Conservation (phyloP, 2,888 invertebrate species). For the Podabrus alpinus region DNA sequence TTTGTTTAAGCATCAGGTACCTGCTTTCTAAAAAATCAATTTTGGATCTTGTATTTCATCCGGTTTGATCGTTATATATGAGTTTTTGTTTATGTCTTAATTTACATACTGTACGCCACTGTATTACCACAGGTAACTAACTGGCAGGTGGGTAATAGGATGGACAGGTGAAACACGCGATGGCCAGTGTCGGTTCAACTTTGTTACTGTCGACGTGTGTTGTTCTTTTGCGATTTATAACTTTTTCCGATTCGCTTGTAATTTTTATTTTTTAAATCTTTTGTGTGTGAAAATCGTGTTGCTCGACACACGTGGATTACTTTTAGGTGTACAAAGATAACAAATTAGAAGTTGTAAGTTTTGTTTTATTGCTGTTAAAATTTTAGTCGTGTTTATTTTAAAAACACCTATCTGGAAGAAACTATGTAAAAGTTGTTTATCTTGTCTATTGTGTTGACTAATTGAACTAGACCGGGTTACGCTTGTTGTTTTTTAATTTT, state of each 20-base stretch:
- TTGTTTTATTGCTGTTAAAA: background rate
- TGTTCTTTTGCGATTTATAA: slow-evolving; percentile 7
- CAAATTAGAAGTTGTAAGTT: slow-evolving; percentile 1
- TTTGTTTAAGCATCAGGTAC: background rate
- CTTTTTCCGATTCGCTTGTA: background rate
- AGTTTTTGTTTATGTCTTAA: background rate
- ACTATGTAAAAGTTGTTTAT: background rate
- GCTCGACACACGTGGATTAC: background rate
- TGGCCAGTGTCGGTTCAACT: slow-evolving; percentile 38
- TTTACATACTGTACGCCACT: slow-evolving; percentile 19
- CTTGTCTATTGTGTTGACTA: background rate
- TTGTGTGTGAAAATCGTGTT: slow-evolving; percentile 7
- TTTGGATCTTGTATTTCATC: background rate
- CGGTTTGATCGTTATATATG: background rate
- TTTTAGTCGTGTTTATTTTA: background rate
- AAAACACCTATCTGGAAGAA: background rate
- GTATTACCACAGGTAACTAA: slow-evolving; percentile 16
- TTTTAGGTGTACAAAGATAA: background rate
- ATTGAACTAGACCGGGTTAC: background rate
- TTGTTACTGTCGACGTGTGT: slow-evolving; percentile 23
- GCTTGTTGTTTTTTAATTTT: background rate
- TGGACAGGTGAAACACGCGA: slow-evolving; percentile 42
- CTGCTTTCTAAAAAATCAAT: background rate
- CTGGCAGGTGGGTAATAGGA: slow-evolving; percentile 45
- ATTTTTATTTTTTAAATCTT: background rate